Base-by-base conservation (phyloP, 2,797 vertebrate species). In the Chiloscyllium punctatum region DNA sequence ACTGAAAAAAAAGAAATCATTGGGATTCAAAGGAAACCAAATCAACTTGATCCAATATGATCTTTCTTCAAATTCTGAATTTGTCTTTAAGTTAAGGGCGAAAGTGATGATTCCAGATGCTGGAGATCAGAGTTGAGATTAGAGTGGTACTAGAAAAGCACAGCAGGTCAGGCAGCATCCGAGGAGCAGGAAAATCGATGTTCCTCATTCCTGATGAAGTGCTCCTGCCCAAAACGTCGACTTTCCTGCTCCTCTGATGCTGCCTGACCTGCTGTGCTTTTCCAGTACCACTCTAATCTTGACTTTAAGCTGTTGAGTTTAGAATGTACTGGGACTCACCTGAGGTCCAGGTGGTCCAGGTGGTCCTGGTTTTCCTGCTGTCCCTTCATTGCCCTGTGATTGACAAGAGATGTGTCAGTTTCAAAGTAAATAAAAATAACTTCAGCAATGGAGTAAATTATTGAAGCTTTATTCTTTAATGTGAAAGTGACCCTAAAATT, bases 271-370 rank as follows among this genome's bases (percentile, higher is more conserved):
- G 42, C 42, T 48, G 42, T 48, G 42, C 42, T 48, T 48, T 48
- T 48, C 42, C 42, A 48, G 42, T 48, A 48, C 0, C 42, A 48
- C 42, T 48, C 42, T 48, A 48, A 48, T 48, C 42, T 48, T 48
- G 42, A 1, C 42, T 48, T 48, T 48, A 48, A 48, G 37, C 37
- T 69, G 18, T 23, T 92, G 62, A 92, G 69, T 92, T n/a, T 68
- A 37, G 21, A 23, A 66, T 21, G 21, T 27, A 21, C 42, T n/a
- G 96, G 95, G 96, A 98, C 99, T 99, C 98, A 99, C 99, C 95
- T 98, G 98, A 87, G 98, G 98, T 95, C 99, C 99, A 96, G 99
- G 99, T 95, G 98, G 98, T 96, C 99, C 99, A 96, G 99, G 99
- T 95, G 98, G 98, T 96, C 99, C 99, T 96, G 98, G 98, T 96